Evolutionary conservation across 2,888 invertebrate species (phyloP).

Genomic region (Lissonota sp.): DNA sequence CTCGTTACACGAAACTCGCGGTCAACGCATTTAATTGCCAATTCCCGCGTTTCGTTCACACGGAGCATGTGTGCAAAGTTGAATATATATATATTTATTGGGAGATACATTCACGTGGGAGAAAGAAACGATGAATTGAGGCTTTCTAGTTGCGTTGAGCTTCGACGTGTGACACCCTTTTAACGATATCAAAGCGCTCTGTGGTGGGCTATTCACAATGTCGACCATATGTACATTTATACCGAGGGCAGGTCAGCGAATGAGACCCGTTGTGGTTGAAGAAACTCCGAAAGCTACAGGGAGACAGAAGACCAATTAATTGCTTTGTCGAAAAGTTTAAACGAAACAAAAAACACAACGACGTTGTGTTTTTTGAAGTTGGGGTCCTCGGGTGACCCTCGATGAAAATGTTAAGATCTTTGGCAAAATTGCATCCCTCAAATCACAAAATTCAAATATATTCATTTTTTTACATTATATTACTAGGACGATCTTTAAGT

Average conservation of each 20-base stretch:
- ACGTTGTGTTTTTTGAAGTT: too few species aligned
- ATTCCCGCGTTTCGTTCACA: slow-evolving; percentile 32
- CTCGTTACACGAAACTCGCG: slow-evolving; percentile 49
- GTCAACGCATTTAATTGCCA: slow-evolving; percentile 62
- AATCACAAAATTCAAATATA: too few species aligned
- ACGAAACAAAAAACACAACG: too few species aligned
- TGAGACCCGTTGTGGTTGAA: slow-evolving; percentile 43
- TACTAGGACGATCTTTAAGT: too few species aligned
- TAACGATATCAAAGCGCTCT: slow-evolving; percentile 51
- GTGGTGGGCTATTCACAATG: neutral
- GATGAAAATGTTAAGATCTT: too few species aligned
- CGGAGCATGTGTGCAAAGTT: neutral
- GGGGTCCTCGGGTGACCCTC: too few species aligned
- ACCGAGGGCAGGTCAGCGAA: slow-evolving; percentile 11
- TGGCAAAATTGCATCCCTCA: too few species aligned
- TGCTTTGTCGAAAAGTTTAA: slow-evolving; percentile 20
- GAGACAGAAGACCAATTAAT: slow-evolving; percentile 54
- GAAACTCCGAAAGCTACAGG: slow-evolving; percentile 40
- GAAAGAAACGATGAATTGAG: neutral
- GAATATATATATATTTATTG: neutral
- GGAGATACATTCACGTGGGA: slow-evolving; percentile 23
- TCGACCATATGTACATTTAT: too few species aligned
- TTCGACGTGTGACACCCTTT: slow-evolving; percentile 49
- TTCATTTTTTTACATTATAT: too few species aligned
- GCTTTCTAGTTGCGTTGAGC: slow-evolving; percentile 8